A percentile compares a stretch with the other conserved stretches of the same genome.
Evolutionary conservation across 2,888 invertebrate genomes (phyloP).

Genomic region (Erebia ligea): DNA sequence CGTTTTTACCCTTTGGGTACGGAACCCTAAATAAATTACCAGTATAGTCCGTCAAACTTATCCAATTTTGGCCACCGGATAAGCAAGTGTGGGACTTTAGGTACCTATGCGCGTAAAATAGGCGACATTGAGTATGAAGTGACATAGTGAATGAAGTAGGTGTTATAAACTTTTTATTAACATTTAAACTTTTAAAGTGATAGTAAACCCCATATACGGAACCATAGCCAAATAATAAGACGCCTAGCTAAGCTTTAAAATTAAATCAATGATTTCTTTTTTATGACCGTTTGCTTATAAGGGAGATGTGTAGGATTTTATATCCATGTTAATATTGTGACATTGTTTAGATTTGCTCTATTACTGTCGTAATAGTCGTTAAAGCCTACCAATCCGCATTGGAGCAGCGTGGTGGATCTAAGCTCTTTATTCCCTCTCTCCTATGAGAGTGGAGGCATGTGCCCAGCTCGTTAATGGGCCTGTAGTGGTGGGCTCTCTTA

Average conservation of each 20-base stretch:
- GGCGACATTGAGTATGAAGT: neutral
- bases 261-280: constrained; percentile 8
- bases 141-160: neutral
- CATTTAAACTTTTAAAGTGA: constrained; percentile 1
- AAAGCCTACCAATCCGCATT: too few species aligned
- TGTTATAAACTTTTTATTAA: neutral
- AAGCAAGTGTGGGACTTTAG: too few species aligned
- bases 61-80: too few species aligned
- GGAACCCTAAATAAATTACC: too few species aligned
- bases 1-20: too few species aligned
- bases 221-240: neutral
- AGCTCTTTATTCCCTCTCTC: too few species aligned
- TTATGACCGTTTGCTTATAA: constrained; percentile 14
- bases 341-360: neutral
- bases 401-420: too few species aligned
- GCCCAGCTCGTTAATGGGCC: too few species aligned
- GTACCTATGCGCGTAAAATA: too few species aligned
- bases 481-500: too few species aligned
- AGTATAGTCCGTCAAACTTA: too few species aligned
- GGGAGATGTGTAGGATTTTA: constrained; percentile 9
- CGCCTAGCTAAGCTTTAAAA: constrained; percentile 1
- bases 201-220: constrained; percentile 3
- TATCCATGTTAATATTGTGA: neutral
- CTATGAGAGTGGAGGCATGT: too few species aligned
- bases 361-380: neutral